Evolutionary conservation across 2,888 invertebrate species (phyloP), one percentile per base, ranked within the genome.

Genomic region (Cryptocheilus praepositus): DNA sequence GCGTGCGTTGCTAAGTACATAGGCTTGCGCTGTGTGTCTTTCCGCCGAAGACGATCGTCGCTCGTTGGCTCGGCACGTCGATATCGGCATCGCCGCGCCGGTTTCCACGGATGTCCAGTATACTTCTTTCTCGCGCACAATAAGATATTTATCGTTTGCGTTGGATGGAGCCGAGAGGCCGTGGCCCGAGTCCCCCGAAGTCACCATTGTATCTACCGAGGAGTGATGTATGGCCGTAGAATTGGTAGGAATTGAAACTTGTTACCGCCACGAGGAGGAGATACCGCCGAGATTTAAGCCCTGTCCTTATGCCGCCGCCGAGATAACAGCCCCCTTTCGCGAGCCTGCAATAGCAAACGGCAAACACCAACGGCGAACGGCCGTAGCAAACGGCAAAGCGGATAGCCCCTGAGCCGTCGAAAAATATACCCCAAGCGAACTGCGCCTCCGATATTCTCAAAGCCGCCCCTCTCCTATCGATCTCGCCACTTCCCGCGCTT

Each of bases 171-270:
- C 59, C 72, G 81, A 79, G 78, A 79, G 77, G 76, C 83, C 80
- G 73, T 82, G 83, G 83, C 82, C 83, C 81, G 73, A 79, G 78
- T 64, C 72, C 67, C 72, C 78, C 81, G 78, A 81, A 84, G 80
- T 81, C 83, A 77, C 85, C 86, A 86, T 86, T 87, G 86, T 87
- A 86, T 85, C 84, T 83, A 80, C 81, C 76, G 66, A 59, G 76
- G 83, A 85, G 87, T 87, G 87, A 87, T 87, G 86, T 85, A 87
- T 85, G 86, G 84, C 83, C 85, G 71, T 77, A 78, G 84, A 87
- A 87, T 87, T 85, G 83, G 85, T 86, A 86, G 86, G 85, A 87
- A 86, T 87, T 84, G 85, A 87, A 86, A 87, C 84, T 87, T 85
- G 86, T 87, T 87, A 86, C 86, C 82, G 84, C 78, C 77, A 59